A percentile compares a stretch with the other conserved stretches of the same genome.
Conservation (phyloP, 2,888 invertebrate genomes). For the Nephrotoma flavescens region DNA sequence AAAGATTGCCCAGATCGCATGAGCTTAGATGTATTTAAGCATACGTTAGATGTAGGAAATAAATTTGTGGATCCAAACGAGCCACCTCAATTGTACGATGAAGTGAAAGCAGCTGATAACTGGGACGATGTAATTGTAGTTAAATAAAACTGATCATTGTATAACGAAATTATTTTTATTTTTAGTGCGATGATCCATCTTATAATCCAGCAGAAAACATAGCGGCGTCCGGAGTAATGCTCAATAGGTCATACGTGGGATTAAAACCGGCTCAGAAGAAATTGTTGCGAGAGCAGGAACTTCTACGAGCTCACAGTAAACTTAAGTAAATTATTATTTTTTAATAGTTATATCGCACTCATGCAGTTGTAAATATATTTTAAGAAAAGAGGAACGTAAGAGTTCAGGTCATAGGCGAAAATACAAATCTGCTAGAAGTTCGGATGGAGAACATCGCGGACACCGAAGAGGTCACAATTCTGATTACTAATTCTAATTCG, state of each 20-base stretch:
- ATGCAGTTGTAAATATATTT: neutral
- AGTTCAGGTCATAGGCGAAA: neutral
- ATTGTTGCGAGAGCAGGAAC: neutral
- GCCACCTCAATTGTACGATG: neutral
- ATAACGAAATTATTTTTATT: neutral
- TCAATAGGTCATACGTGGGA: constrained; percentile 5
- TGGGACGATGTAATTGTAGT: constrained; percentile 7
- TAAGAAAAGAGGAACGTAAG: neutral
- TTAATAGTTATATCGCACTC: neutral
- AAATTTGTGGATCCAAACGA: neutral
- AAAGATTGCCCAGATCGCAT: constrained; percentile 14
- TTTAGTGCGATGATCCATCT: constrained; percentile 13
- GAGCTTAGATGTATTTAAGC: neutral
- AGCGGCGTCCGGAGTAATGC: constrained; percentile 15
- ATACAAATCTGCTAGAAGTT: neutral
- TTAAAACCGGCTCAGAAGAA: neutral
- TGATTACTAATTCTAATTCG: too few relatives aligned
- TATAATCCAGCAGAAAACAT: constrained; percentile 17
- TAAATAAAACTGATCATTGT: neutral
- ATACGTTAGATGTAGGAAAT: neutral
- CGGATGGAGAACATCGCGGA: neutral
- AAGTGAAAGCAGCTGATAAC: neutral
- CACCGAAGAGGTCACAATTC: too few relatives aligned
- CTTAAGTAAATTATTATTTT: neutral
- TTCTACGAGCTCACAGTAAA: neutral